Percentiles rank a stretch among this genome's conserved stretches.
phyloP scores from a whole-genome alignment of 2,888 invertebrate species.

The Dioctria rufipes region DNA sequence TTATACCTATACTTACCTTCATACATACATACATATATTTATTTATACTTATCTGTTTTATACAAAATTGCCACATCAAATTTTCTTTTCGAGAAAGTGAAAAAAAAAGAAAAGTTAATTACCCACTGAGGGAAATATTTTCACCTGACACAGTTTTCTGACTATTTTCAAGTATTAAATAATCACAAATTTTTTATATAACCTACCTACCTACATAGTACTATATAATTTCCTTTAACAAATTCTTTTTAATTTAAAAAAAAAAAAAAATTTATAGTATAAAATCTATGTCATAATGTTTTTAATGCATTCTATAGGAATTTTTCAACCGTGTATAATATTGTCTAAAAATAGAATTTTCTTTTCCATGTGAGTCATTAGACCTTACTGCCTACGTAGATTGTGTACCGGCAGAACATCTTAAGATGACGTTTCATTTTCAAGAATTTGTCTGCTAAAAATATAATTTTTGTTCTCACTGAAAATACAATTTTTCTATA shows the following conservation, averaged over 20 bases:
- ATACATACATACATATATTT: too few relatives aligned
- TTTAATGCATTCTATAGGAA: neutral
- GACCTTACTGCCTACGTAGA: conserved; percentile 45
- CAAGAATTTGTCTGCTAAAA: conserved; percentile 35
- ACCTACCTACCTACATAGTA: neutral
- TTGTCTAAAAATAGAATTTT: conserved; percentile 38
- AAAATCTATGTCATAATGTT: conserved; percentile 39
- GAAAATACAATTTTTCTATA: conserved; percentile 19
- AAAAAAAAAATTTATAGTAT: neutral
- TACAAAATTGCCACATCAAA: too few relatives aligned
- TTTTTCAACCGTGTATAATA: conserved; percentile 19
- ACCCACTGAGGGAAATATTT: neutral
- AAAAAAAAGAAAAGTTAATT: neutral
- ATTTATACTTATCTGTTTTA: too few relatives aligned
- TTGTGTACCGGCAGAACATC: conserved; percentile 34
- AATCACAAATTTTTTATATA: neutral
- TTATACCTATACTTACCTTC: too few relatives aligned
- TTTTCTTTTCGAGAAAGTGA: neutral
- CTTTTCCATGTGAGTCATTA: conserved; percentile 45
- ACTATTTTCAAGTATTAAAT: neutral
- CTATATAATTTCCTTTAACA: too few relatives aligned
- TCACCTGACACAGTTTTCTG: neutral
- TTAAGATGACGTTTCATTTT: conserved; percentile 30
- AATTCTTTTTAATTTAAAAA: too few relatives aligned
- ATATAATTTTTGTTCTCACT: conserved; percentile 27